Base-by-base conservation (phyloP, 1,140 invertebrate genomes). In the Plectrocnemia conspersa region DNA sequence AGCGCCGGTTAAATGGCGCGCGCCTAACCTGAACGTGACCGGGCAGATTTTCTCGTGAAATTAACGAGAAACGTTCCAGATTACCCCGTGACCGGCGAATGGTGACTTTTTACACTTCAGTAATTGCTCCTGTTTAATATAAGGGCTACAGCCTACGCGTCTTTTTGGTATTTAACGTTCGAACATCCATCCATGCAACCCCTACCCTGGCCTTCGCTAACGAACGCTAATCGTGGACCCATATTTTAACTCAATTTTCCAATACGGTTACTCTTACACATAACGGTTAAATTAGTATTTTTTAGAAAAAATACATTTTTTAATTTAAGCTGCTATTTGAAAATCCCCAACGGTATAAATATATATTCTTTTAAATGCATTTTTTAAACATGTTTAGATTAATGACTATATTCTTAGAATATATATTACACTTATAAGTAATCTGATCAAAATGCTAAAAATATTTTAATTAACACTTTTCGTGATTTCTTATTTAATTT, bases 21-120 rank as follows among this genome's bases (percentile, higher is more conserved):
- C 58, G 49, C 58, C 42, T 60, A 60, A 56, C 53, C 58, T 29
- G 54, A 52, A 55, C 58, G 58, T 60, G 58, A 60, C 58, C 52
- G 58, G 58, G 58, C 58, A 60, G 58, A 59, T 59, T 60, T 56
- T 56, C 58, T 60, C 58, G 49, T 56, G 53, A 60, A 60, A 60
- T 60, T 60, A 60, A 60, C 58, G 58, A 60, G 58, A 60, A 60
- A 56, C 46, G 54, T 48, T 60, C 58, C 58, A 56, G 58, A 60
- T 60, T 60, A 60, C 55, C 55, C 49, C 46, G 52, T 38, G 45
- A 55, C 48, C 52, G 47, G 46, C 52, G 42, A 55, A 38, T 48
- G 22, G 38, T 41, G 58, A 60, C 58, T 60, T 60, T 60, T 50
- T 56, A 44, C 58, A 54, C 33, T 52, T 40, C 58, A 60, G 58